A percentile compares a stretch with the other conserved stretches of the same genome.
Evolutionary conservation across 2,113 vertebrate species (phyloP).

Genomic region (Formicarius rufipectus): DNA sequence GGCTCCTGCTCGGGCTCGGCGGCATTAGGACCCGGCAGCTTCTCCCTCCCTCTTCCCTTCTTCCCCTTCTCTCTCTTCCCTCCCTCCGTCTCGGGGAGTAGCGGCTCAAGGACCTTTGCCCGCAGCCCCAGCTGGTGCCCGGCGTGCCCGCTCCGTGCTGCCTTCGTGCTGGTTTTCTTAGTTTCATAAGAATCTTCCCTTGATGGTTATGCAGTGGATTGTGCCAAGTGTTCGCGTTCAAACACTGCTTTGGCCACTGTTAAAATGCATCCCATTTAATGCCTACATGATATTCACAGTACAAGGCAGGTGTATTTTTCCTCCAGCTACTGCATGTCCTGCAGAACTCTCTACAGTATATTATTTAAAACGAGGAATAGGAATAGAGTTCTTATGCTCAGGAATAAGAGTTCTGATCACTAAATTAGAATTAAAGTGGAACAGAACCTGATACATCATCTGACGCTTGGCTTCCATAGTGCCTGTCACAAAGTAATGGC

Average conservation of each 20-base stretch:
- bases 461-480: neutral
- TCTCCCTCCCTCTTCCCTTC: neutral
- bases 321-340: rapidly evolving
- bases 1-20: neutral
- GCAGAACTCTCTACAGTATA: neutral
- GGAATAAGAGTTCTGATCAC: neutral
- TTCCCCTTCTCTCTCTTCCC: no score
- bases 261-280: neutral
- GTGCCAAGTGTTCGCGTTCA: neutral
- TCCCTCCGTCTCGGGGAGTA: neutral
- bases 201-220: neutral
- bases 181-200: no score
- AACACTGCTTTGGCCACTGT: neutral
- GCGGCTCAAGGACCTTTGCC: neutral
- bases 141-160: neutral
- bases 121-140: neutral
- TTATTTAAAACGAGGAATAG: neutral
- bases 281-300: rapidly evolving
- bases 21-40: neutral
- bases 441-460: neutral
- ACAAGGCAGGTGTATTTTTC: neutral
- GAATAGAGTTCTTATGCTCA: no score
- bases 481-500: neutral
- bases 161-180: rapidly evolving
- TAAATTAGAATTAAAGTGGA: neutral